Base-by-base conservation (phyloP, 1,140 invertebrate species). In the Antheraea mylitta region DNA sequence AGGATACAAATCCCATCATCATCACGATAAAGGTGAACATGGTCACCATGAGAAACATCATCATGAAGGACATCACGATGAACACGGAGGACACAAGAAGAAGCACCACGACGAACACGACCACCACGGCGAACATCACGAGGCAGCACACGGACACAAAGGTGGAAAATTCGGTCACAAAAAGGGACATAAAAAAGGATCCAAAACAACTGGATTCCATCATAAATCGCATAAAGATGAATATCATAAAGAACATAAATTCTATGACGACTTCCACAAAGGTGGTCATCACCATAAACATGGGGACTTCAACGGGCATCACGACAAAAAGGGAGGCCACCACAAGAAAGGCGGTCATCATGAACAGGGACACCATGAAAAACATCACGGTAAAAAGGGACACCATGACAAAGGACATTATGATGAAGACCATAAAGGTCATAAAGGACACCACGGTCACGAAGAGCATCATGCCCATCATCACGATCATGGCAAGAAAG, bases 171-270 rank as follows among this genome's bases (percentile, higher is more conserved):
- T 95, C 73, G 94, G 90, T 7, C 91, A 96, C 81, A 96, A 96
- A 78, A 96, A 97, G 68, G 96, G 96, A 0, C 96, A 97, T 86
- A 96, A 96, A 74, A 96, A 95, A 74, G 95, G 95, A 18, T 94
- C 95, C 61, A 95, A 95, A 80, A 96, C 95, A 2, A 96, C 94
- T 62, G 96, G 96, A 0, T 96, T 95, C 80, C 96, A 97, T 76
- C 95, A 97, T 81, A 96, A 95, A 77, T 95, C 95, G 8, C 96
- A 96, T 82, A 96, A 96, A 81, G 96, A 97, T 79, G 96, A 97
- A 85, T 96, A 95, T 78, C 95, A 96, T 74, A 97, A 96, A 85
- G 95, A 97, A 75, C 96, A 97, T 81, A 96, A 96, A 76, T 97
- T 96, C 88, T 97, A 97, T 81, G 96, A 97, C 67, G 96, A 97